Percentiles rank a stretch among this genome's conserved stretches.
Evolutionary conservation across 2,797 vertebrate species (phyloP).

Genomic region (Semaprochilodus insignis): DNA sequence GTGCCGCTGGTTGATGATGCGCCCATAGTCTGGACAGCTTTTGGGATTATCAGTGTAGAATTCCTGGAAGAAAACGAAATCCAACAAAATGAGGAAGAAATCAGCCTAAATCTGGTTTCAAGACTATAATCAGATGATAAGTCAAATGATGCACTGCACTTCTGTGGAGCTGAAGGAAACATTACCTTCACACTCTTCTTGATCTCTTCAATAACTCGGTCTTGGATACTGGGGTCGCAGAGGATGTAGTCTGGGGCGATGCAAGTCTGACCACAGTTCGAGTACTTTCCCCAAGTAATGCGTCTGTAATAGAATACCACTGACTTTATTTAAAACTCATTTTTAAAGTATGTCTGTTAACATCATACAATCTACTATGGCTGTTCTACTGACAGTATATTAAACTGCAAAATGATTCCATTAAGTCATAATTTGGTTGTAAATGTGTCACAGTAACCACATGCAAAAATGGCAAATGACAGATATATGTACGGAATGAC

Average conservation of each 20-base stretch:
- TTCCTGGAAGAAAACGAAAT: slow-evolving; percentile 74
- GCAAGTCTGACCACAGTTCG: slow-evolving; percentile 94
- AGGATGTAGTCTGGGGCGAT: slow-evolving; percentile 94
- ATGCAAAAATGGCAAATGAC: too few species aligned
- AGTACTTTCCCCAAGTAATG: slow-evolving; percentile 90
- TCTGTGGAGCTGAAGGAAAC: neutral
- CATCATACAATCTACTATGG: neutral
- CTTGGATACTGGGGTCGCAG: slow-evolving; percentile 87
- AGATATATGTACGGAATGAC: too few species aligned
- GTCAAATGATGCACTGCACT: neutral
- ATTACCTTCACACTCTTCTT: slow-evolving; percentile 82
- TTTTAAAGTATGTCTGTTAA: neutral
- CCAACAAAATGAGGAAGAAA: neutral
- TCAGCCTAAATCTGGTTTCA: neutral
- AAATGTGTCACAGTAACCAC: neutral
- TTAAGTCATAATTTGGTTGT: neutral
- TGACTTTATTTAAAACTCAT: neutral
- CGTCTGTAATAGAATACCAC: slow-evolving; percentile 73
- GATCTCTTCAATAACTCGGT: slow-evolving; percentile 84
- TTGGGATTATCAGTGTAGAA: slow-evolving; percentile 91
- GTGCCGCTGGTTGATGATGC: slow-evolving; percentile 89
- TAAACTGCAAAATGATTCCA: neutral
- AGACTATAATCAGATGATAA: neutral
- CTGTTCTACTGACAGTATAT: neutral
- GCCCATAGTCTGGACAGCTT: slow-evolving; percentile 86